Evolutionary conservation across 1,140 invertebrate species (phyloP).

Genomic region (Heliothis virescens): DNA sequence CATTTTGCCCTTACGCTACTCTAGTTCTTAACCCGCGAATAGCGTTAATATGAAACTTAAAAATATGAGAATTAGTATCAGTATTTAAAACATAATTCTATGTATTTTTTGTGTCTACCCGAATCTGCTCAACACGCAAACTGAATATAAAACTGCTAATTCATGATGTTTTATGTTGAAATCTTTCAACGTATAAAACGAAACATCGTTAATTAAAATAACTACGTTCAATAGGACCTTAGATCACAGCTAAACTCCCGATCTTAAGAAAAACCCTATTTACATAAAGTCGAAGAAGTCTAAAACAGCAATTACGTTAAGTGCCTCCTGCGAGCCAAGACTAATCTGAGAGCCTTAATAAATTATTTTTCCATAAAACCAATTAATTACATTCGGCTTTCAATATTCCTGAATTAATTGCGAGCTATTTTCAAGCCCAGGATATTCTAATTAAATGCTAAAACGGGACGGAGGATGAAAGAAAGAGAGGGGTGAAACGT

Average conservation of each 20-base stretch:
- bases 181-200: too few relatives aligned
- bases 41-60: too few relatives aligned
- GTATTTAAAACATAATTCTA: too few relatives aligned
- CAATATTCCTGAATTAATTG: conserved; percentile 46
- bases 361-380: conserved; percentile 45
- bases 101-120: too few relatives aligned
- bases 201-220: too few relatives aligned
- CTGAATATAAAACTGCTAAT: too few relatives aligned
- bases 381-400: conserved; percentile 41
- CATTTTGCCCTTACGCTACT: too few relatives aligned
- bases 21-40: too few relatives aligned
- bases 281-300: conserved; percentile 19
- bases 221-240: neutral
- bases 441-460: conserved; percentile 55
- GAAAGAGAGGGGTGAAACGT: conserved; percentile 42
- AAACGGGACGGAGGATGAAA: conserved; percentile 38
- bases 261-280: conserved; percentile 10
- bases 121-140: too few relatives aligned
- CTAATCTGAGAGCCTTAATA: conserved; percentile 23
- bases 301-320: conserved; percentile 21
- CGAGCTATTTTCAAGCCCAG: conserved; percentile 36
- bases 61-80: too few relatives aligned
- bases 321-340: conserved; percentile 7
- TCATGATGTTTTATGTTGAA: too few relatives aligned
- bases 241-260: neutral